Evolutionary conservation across 2,888 invertebrate species (phyloP).

Genomic region (Argyresthia goedartella): DNA sequence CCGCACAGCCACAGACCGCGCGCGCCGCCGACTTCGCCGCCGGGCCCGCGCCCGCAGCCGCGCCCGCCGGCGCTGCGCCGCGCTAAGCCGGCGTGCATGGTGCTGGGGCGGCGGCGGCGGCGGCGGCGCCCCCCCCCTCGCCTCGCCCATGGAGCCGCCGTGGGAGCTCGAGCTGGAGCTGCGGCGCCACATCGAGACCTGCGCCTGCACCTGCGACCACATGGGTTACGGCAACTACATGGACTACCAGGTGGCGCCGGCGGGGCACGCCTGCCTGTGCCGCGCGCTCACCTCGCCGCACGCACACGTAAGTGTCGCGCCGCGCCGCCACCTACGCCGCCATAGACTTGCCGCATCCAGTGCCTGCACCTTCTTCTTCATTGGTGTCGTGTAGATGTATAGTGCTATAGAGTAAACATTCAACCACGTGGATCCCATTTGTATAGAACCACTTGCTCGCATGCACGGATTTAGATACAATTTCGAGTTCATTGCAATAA

Average conservation of each 20-base stretch:
- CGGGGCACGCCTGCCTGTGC: conserved; percentile 61
- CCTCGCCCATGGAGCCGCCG: conserved; percentile 64
- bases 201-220: conserved; percentile 93
- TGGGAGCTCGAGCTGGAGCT: conserved; percentile 86
- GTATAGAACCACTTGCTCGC: too few relatives aligned
- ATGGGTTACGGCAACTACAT: conserved; percentile 94
- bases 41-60: conserved; percentile 29
- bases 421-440: not conserved
- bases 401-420: not conserved
- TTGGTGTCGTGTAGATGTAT: not conserved
- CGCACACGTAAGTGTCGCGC: conserved; percentile 68
- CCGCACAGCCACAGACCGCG: too few relatives aligned
- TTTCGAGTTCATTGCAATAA: too few relatives aligned
- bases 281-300: conserved; percentile 66
- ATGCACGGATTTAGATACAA: not conserved
- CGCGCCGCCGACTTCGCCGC: conserved; percentile 24
- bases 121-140: conserved; percentile 28
- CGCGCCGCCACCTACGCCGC: conserved; percentile 12
- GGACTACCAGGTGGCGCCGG: conserved; percentile 87
- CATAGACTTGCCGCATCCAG: not conserved
- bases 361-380: not conserved
- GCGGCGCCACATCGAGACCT: conserved; percentile 89
- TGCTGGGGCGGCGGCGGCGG: conserved; percentile 10
- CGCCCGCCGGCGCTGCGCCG: conserved; percentile 13
- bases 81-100: conserved; percentile 14